phyloP scores from a whole-genome alignment of 1,140 invertebrate species.

The Ditylenchus dipsaci region DNA sequence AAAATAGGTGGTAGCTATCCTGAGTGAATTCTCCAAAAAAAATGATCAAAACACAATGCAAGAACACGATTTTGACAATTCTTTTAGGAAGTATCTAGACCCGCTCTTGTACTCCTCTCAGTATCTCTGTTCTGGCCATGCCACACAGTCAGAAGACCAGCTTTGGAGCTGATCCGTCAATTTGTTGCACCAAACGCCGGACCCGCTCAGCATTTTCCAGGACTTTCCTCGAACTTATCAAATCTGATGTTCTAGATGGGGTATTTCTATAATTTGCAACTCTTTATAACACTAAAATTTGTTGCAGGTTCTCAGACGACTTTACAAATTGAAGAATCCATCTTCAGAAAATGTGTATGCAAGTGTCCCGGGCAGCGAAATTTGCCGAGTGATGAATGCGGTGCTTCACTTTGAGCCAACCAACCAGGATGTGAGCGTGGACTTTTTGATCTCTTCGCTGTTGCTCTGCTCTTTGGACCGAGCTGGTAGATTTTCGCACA shows the following conservation, averaged over 20 bases:
- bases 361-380: neutral
- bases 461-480: conserved; percentile 4
- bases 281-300: neutral
- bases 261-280: neutral
- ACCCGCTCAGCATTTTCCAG: neutral
- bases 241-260: neutral
- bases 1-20: no score
- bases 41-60: no score
- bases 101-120: neutral
- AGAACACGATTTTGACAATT: no score
- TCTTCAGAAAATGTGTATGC: neutral
- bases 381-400: conserved; percentile 1
- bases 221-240: neutral
- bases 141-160: neutral
- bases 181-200: neutral
- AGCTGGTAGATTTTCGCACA: neutral
- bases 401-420: conserved; percentile 1
- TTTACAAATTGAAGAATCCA: neutral
- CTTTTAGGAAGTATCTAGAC: neutral
- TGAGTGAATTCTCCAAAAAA: no score
- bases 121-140: neutral
- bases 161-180: neutral
- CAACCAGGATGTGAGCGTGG: neutral
- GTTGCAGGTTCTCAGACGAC: neutral
- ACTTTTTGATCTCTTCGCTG: conserved; percentile 1